phyloP scores from a whole-genome alignment of 2,113 vertebrate genomes.

The Spizaetus ornatus region DNA sequence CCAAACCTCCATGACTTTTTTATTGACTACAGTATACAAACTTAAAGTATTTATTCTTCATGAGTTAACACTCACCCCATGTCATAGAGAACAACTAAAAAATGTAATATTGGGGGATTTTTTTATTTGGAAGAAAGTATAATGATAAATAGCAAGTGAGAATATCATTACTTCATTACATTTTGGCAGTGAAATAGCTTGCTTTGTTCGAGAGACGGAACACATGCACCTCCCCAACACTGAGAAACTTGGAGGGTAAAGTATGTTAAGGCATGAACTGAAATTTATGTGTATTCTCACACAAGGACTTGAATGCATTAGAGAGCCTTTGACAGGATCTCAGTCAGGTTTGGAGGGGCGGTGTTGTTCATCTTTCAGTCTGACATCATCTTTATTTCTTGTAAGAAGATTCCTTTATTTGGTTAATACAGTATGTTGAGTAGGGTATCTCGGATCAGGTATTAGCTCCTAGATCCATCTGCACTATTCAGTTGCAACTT shows the following conservation, averaged over 20 bases:
- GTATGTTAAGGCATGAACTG: neutral
- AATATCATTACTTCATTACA: neutral
- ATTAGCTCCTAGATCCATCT: neutral
- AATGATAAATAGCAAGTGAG: neutral
- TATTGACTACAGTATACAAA: neutral
- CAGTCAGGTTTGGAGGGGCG: rapidly evolving
- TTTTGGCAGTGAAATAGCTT: neutral
- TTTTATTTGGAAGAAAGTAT: neutral
- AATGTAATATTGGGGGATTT: neutral
- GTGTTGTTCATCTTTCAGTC: neutral
- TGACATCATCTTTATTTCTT: neutral
- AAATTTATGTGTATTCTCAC: neutral
- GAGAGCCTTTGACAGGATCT: neutral
- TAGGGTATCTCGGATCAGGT: neutral
- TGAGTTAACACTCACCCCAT: rapidly evolving
- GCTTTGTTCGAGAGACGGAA: neutral
- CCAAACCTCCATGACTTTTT: neutral
- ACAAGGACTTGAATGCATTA: neutral
- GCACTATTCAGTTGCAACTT: neutral
- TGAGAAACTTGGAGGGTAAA: neutral
- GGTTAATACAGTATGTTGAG: neutral
- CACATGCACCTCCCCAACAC: neutral
- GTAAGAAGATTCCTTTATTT: neutral
- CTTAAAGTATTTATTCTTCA: neutral
- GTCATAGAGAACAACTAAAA: neutral